phyloP scores from a whole-genome alignment of 2,797 vertebrate species.

The Danio jaintianensis region DNA sequence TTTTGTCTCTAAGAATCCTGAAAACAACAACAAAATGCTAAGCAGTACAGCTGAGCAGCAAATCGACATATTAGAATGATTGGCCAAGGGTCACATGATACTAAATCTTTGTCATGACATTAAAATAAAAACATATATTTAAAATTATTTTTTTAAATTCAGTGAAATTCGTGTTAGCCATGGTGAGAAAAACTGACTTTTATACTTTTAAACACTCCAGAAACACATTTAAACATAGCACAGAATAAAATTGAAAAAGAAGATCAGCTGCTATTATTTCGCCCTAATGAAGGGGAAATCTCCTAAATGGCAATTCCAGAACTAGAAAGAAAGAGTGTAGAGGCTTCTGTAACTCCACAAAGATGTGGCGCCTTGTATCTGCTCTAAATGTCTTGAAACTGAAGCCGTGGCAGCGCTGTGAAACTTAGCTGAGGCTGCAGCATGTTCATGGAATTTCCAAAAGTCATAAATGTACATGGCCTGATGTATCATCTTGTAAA shows the following conservation, averaged over 20 bases:
- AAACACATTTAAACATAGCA: not conserved
- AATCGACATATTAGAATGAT: too few species aligned
- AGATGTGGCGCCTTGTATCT: constrained; percentile 8
- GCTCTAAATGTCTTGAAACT: constrained; percentile 41
- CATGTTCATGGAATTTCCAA: constrained; percentile 38
- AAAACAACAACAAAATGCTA: too few species aligned
- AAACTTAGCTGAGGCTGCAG: constrained; percentile 28
- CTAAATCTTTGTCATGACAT: too few species aligned
- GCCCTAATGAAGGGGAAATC: not conserved
- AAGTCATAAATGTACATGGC: constrained; percentile 32
- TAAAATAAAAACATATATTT: too few species aligned
- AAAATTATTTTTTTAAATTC: too few species aligned
- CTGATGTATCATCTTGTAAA: constrained; percentile 27
- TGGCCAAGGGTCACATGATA: too few species aligned
- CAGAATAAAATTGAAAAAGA: not conserved
- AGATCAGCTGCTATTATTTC: not conserved
- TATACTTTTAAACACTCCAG: too few species aligned
- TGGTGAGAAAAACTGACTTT: too few species aligned
- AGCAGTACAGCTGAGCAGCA: too few species aligned
- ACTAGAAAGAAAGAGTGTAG: not conserved
- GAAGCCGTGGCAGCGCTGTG: not conserved
- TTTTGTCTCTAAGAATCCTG: too few species aligned
- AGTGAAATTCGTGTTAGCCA: too few species aligned
- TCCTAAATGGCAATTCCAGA: not conserved
- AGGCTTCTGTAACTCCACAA: not conserved